These are phyloP conservation scores for Hystrix brachyura DNA, from an alignment of 2,113 vertebrate genomes.

Conservation along the genomic window DNA sequence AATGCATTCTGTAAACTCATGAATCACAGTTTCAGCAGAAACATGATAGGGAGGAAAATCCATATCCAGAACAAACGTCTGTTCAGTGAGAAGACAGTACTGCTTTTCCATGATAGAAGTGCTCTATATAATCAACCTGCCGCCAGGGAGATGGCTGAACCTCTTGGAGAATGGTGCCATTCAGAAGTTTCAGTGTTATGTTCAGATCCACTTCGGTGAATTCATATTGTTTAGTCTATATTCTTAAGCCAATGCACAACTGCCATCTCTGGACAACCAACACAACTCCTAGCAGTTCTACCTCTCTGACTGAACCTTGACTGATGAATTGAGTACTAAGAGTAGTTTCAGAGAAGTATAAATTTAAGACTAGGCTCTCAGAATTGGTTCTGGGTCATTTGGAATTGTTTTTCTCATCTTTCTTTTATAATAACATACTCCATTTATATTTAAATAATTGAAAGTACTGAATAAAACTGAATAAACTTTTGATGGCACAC, in stretches of 20 bases:
- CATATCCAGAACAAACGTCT: constrained; percentile 4
- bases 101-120: not conserved
- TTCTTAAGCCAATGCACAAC: not conserved
- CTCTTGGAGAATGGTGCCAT: not conserved
- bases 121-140: not conserved
- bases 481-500: constrained; percentile 41
- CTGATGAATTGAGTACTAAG: not conserved
- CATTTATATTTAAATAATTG: constrained; percentile 50
- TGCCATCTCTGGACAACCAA: not conserved
- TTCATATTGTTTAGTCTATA: not conserved
- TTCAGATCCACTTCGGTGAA: not conserved
- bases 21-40: not conserved
- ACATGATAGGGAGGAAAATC: not conserved
- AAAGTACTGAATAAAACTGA: constrained; percentile 62
- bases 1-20: not conserved
- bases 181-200: not conserved
- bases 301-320: not conserved
- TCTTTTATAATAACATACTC: constrained; percentile 3
- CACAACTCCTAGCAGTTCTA: not conserved
- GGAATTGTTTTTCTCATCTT: constrained; percentile 47
- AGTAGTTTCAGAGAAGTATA: not conserved
- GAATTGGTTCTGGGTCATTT: constrained; percentile 24
- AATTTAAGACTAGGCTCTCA: not conserved
- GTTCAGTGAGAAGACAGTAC: not conserved
- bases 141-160: not conserved